phyloP scores from a whole-genome alignment of 2,113 vertebrate species.

The Toxostoma redivivum region DNA sequence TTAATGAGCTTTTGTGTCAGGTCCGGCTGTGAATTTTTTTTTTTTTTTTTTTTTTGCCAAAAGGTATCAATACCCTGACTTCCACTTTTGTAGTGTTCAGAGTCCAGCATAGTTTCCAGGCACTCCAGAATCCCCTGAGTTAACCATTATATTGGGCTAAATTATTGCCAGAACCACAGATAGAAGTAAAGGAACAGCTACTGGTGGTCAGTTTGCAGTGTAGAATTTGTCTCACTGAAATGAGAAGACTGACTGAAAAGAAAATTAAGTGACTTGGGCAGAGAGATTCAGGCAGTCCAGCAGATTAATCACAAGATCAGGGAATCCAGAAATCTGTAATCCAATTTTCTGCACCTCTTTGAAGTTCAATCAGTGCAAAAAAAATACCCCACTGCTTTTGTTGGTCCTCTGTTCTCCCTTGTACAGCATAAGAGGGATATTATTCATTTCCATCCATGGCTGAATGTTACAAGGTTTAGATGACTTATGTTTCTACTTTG shows the following conservation, averaged over 20 bases:
- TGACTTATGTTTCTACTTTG: slow-evolving; percentile 6
- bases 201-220: not conserved
- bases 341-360: not conserved
- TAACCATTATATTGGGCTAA: not conserved
- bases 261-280: not conserved
- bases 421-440: not conserved
- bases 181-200: not conserved
- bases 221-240: not conserved
- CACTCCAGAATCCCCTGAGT: not conserved
- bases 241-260: not conserved
- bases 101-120: not conserved
- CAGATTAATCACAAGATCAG: not conserved
- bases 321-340: slow-evolving; percentile 21
- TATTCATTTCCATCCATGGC: not conserved
- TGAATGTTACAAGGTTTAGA: not conserved
- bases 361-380: not conserved
- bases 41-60: not conserved
- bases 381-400: not conserved
- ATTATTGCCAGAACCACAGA: not conserved
- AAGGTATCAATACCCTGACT: not conserved
- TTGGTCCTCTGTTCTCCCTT: not conserved
- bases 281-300: not conserved
- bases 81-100: not conserved
- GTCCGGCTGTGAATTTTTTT: not conserved
- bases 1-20: not conserved